Evolutionary conservation across 2,888 invertebrate genomes (phyloP).

Genomic region (Orthosia cruda): DNA sequence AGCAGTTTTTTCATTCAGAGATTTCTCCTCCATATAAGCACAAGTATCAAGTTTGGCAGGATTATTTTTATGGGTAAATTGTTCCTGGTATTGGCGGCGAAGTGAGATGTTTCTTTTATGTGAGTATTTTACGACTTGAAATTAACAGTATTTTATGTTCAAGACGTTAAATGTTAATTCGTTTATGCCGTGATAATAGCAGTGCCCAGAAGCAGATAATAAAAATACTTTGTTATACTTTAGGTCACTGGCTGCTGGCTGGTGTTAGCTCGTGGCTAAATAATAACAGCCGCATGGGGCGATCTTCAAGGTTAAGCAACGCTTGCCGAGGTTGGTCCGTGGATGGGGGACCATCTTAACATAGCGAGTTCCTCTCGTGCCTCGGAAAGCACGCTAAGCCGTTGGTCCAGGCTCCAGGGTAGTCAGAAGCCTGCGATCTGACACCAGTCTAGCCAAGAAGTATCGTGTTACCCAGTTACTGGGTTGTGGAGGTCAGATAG

Average conservation of each 20-base stretch:
- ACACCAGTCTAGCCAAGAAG: too few relatives aligned
- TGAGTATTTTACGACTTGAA: constrained; percentile 20
- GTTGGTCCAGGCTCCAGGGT: too few relatives aligned
- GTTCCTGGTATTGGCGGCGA: constrained; percentile 16
- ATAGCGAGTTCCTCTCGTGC: too few relatives aligned
- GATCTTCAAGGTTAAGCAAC: too few relatives aligned
- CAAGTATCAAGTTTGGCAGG: constrained; percentile 20
- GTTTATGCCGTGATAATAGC: neutral
- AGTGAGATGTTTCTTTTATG: constrained; percentile 17
- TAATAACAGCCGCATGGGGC: too few relatives aligned
- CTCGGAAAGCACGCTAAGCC: too few relatives aligned
- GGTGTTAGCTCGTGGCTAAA: too few relatives aligned
- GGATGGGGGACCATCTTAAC: too few relatives aligned
- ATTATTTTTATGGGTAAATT: constrained; percentile 25
- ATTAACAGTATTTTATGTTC: neutral
- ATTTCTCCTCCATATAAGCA: constrained; percentile 50
- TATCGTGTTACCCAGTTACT: too few relatives aligned
- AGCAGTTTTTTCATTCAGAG: constrained; percentile 51
- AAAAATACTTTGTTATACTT: constrained; percentile 11
- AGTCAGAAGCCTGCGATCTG: too few relatives aligned
- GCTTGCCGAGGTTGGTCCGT: too few relatives aligned
- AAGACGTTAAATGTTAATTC: constrained; percentile 3
- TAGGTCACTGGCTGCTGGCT: neutral
- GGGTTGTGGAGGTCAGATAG: too few relatives aligned
- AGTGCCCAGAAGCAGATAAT: neutral